Conservation (phyloP, 2,888 invertebrate species). For the Coenonympha arcania region DNA sequence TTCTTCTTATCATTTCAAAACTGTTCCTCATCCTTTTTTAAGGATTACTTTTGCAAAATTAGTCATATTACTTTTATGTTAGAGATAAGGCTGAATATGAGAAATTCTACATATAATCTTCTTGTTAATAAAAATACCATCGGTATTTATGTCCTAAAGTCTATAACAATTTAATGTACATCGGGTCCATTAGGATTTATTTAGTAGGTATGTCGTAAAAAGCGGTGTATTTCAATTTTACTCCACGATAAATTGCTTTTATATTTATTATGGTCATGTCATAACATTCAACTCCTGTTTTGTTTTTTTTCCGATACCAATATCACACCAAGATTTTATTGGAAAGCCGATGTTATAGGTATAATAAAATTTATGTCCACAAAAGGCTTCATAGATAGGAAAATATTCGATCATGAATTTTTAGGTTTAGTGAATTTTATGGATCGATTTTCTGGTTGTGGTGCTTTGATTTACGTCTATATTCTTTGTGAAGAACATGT, state of each 20-base stretch:
- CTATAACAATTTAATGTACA: conserved; percentile 20
- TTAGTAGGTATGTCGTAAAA: conserved; percentile 24
- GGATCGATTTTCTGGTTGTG: conserved; percentile 5
- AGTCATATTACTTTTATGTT: too few relatives aligned
- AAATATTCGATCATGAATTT: conserved; percentile 35
- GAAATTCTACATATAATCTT: not conserved
- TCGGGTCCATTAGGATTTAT: conserved; percentile 21
- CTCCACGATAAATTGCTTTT: conserved; percentile 42
- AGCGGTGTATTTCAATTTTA: conserved; percentile 33
- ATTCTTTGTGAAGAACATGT: too few relatives aligned
- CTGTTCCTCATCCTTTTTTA: not conserved
- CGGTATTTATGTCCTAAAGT: conserved; percentile 6
- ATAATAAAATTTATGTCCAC: conserved; percentile 51
- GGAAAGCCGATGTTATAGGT: conserved; percentile 52
- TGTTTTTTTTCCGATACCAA: conserved; percentile 40
- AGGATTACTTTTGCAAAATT: not conserved
- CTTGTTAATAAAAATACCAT: not conserved
- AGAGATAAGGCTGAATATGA: not conserved
- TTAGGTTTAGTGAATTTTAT: conserved; percentile 16
- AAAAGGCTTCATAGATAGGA: conserved; percentile 39
- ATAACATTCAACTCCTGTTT: conserved; percentile 45
- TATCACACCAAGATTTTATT: conserved; percentile 51
- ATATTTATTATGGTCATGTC: conserved; percentile 42
- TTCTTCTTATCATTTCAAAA: not conserved
- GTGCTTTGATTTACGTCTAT: not conserved